phyloP scores from a whole-genome alignment of 2,888 invertebrate genomes.

The Camptogramma bilineatum region DNA sequence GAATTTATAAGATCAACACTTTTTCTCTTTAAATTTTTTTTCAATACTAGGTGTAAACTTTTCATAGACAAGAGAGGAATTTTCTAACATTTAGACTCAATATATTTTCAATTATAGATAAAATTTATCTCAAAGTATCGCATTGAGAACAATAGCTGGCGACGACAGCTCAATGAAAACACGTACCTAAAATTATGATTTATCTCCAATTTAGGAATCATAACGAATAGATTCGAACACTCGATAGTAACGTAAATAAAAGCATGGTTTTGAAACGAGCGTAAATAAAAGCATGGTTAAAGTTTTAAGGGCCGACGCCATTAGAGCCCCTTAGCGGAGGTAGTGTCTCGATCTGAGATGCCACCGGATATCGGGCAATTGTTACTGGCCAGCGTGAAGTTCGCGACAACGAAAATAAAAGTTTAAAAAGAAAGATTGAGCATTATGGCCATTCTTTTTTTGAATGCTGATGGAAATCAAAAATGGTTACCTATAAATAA shows the following conservation, averaged over 20 bases:
- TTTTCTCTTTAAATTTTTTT: too few relatives aligned
- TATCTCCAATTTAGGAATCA: constrained; percentile 39
- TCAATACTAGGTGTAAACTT: too few relatives aligned
- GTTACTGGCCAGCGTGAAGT: constrained; percentile 72
- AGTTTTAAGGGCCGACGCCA: constrained; percentile 81
- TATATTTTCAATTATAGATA: constrained; percentile 35
- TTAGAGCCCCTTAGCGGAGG: constrained; percentile 79
- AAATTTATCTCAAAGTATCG: constrained; percentile 30
- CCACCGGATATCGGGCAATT: constrained; percentile 72
- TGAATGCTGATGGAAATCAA: constrained; percentile 6
- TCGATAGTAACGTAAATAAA: constrained; percentile 74
- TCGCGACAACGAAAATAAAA: constrained; percentile 57
- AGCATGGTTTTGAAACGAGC: constrained; percentile 65
- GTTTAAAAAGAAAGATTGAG: constrained; percentile 47
- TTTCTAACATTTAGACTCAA: constrained; percentile 22
- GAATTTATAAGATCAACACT: background rate
- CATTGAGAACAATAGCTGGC: constrained; percentile 28
- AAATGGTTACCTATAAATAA: background rate
- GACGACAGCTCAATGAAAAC: constrained; percentile 34
- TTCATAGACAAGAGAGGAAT: constrained; percentile 19
- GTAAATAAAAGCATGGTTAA: constrained; percentile 82
- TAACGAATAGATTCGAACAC: constrained; percentile 44
- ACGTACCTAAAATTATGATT: constrained; percentile 34
- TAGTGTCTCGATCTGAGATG: constrained; percentile 64
- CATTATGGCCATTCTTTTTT: constrained; percentile 25